phyloP scores from a whole-genome alignment of 1,140 invertebrate genomes.

The Lepidurus apus region DNA sequence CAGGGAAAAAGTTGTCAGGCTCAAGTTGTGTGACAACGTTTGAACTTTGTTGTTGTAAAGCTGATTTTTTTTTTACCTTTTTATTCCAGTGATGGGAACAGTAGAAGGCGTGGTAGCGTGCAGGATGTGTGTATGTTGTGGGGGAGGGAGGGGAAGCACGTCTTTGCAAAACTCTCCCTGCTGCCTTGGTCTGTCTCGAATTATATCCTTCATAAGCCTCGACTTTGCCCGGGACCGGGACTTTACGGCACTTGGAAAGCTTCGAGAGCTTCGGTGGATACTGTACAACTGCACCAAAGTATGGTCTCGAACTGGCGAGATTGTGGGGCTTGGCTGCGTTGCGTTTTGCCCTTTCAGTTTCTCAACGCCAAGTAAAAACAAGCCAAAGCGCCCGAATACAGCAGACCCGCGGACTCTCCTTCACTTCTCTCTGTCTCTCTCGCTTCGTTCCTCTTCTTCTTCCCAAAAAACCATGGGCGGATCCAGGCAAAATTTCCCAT shows the following conservation, averaged over 20 bases:
- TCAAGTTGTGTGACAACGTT: not conserved
- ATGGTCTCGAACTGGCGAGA: not conserved
- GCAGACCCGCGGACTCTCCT: not conserved
- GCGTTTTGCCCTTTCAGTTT: not conserved
- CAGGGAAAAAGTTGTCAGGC: not conserved
- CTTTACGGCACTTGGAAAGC: slow-evolving; percentile 13
- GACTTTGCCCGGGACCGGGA: slow-evolving; percentile 16
- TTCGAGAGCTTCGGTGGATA: slow-evolving; percentile 10
- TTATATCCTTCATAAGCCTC: slow-evolving; percentile 22
- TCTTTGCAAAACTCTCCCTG: not conserved
- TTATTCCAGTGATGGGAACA: not conserved
- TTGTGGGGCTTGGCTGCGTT: slow-evolving; percentile 3
- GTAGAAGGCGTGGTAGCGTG: not conserved
- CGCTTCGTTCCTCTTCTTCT: not conserved
- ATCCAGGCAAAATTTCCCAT: not conserved
- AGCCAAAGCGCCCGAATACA: not conserved
- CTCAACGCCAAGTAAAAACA: not conserved
- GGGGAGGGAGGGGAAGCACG: not conserved
- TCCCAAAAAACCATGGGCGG: not conserved
- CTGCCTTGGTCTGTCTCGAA: slow-evolving; percentile 11
- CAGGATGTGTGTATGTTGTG: not conserved
- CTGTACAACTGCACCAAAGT: slow-evolving; percentile 18
- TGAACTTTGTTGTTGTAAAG: not conserved
- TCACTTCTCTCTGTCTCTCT: not conserved
- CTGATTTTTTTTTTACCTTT: not conserved